Base-by-base conservation (phyloP, 2,113 vertebrate genomes). In the Anolis sagrei region DNA sequence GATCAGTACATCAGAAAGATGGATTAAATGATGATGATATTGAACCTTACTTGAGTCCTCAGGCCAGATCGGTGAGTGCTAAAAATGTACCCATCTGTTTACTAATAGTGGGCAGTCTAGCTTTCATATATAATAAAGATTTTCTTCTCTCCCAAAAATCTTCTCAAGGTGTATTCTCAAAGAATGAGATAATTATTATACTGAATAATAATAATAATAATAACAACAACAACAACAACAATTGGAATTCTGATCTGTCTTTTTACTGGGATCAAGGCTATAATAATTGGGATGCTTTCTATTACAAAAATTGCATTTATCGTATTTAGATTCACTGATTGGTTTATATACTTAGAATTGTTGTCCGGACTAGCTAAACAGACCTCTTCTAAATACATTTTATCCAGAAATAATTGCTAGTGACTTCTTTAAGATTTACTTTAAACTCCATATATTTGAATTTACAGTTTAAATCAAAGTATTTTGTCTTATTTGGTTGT, bases 21-120 rank as follows among this genome's bases (percentile, higher is more conserved):
- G 98, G 97, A 90, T 96, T 99, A 94, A 99, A 99, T 77, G 99
- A 99, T 91, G 98, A 99, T 93, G 99, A 99, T 95, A 99, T 99
- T 92, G 99, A 99, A 93, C 98, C 98, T 93, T 99, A 99, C 96
- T 95, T 99, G 97, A 99, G 97, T 90, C 97, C 98, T 93, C 99
- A 99, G 97, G 97, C 98, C 90, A 97, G 99, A 95, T 98, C 99
- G 97, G 99, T 99, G 96, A 97, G 97, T 96, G 89, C 32, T 86
- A 83, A 80, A 90, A 81, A 69, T 68, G 90, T 87, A 29, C 39
- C 5, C 85, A 21, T 76, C 75, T 88, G 76, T 77, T 87, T 39
- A 29, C 44, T 69, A 49, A n/a, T 75, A 69, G 39, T 25, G n/a
- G 58, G 1, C 32, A 2, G 1, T 75, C n/a, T n/a, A n/a, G n/a